Evolutionary conservation across 2,797 vertebrate species (phyloP).

Genomic region (Muraenolepis orangiensis): DNA sequence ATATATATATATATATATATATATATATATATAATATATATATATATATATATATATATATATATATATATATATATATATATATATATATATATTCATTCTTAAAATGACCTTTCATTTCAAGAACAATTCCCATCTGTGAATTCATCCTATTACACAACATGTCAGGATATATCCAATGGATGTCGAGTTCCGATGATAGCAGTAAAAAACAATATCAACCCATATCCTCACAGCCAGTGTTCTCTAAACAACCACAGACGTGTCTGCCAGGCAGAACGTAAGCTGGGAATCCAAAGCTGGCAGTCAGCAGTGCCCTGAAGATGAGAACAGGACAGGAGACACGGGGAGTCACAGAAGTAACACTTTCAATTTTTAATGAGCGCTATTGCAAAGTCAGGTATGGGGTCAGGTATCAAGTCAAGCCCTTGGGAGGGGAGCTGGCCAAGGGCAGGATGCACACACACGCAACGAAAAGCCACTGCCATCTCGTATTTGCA

Average conservation of each 20-base stretch:
- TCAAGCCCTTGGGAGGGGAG: not conserved
- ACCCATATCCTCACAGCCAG: not conserved
- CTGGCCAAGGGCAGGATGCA: not conserved
- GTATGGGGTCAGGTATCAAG: constrained; percentile 53
- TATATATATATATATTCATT: no score
- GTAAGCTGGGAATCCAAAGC: constrained; percentile 18
- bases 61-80: no score
- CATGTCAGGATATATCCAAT: not conserved
- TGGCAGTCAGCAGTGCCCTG: constrained; percentile 40
- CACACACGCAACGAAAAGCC: not conserved
- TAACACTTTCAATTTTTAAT: constrained; percentile 63
- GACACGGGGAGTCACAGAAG: not conserved
- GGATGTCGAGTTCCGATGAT: not conserved
- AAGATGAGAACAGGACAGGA: constrained; percentile 24
- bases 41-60: no score
- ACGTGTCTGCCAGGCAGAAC: constrained; percentile 32
- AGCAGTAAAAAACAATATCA: not conserved
- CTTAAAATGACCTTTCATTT: no score
- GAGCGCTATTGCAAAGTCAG: constrained; percentile 45
- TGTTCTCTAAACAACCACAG: not conserved
- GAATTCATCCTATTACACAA: not conserved
- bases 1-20: no score
- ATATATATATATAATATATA: no score
- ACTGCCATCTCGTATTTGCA: not conserved
- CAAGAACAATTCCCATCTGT: not conserved